phyloP scores from a whole-genome alignment of 2,113 vertebrate genomes.

The Rhegmatorhina hoffmannsi region DNA sequence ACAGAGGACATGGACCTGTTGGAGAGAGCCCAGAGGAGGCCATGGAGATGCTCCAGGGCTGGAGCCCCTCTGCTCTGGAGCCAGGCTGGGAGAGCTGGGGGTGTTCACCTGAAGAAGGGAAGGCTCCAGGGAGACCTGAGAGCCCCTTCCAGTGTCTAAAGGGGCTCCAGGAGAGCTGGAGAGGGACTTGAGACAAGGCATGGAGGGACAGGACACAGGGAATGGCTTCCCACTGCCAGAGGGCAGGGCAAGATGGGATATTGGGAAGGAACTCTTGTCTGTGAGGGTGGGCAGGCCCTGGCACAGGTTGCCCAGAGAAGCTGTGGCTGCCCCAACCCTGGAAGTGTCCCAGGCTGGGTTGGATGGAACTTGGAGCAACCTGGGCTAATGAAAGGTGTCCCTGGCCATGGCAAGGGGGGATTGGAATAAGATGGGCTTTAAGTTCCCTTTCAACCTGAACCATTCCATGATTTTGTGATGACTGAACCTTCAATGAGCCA shows the following conservation, averaged over 20 bases:
- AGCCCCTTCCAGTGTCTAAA: background rate
- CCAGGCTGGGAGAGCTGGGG: background rate
- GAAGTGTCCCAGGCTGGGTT: accelerated
- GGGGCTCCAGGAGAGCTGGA: background rate
- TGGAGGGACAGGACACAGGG: background rate
- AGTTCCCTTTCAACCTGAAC: background rate
- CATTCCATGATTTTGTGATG: background rate
- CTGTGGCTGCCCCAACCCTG: background rate
- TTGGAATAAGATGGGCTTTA: accelerated
- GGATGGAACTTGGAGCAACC: accelerated
- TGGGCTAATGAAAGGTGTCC: background rate
- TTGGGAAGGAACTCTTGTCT: accelerated
- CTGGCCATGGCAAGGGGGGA: background rate
- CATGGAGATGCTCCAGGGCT: background rate
- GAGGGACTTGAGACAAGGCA: background rate
- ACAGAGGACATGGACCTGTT: background rate
- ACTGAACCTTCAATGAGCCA: background rate
- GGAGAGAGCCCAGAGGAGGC: background rate
- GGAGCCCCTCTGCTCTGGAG: background rate
- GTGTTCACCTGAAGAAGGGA: background rate
- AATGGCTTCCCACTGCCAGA: background rate
- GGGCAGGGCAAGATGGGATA: accelerated
- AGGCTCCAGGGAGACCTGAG: background rate
- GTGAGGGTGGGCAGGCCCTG: accelerated
- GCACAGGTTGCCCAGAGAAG: background rate